phyloP scores from a whole-genome alignment of 2,797 vertebrate genomes.

The Phataginus tricuspis region DNA sequence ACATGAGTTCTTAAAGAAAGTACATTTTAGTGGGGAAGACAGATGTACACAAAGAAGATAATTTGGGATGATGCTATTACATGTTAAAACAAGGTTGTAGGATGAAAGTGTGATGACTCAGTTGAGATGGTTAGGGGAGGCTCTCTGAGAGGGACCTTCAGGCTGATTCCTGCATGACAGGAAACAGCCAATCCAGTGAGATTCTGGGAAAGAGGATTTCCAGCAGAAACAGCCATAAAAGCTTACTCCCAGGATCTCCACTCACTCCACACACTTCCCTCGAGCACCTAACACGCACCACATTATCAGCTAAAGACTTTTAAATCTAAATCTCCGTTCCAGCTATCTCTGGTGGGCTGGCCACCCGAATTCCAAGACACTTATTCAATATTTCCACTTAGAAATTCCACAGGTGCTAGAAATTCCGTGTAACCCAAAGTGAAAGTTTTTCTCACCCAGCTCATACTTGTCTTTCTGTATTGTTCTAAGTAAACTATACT shows the following conservation, averaged over 20 bases:
- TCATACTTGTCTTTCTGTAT: neutral
- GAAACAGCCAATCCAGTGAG: neutral
- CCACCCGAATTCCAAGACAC: neutral
- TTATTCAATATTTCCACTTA: neutral
- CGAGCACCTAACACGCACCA: no score
- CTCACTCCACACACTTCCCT: neutral
- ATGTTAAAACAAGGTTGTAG: neutral
- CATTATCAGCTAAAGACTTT: neutral
- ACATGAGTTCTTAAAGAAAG: neutral
- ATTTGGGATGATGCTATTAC: neutral
- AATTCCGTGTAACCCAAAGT: neutral
- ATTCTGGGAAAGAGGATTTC: neutral
- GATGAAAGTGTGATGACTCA: neutral
- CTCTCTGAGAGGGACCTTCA: neutral
- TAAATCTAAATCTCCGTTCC: neutral
- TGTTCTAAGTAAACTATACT: neutral
- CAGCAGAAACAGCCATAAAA: neutral
- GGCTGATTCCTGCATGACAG: neutral
- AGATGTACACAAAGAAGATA: neutral
- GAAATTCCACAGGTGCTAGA: neutral
- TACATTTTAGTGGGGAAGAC: neutral
- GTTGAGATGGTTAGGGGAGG: neutral
- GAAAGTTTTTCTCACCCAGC: neutral
- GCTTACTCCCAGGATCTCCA: neutral
- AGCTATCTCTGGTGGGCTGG: neutral